phyloP scores from a whole-genome alignment of 2,888 invertebrate genomes.

The Pyrrhosoma nymphula region DNA sequence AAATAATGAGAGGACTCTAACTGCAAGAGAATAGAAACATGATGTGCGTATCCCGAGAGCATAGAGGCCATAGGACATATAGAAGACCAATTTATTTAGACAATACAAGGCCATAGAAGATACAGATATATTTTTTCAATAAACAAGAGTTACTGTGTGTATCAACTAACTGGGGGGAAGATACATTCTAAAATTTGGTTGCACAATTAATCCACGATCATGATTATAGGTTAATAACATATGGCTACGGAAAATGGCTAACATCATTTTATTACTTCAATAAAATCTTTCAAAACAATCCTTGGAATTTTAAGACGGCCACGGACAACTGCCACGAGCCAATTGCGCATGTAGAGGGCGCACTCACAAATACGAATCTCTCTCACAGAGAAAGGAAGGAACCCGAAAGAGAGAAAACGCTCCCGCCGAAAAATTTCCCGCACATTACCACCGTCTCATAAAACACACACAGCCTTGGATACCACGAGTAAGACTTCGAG shows the following conservation, averaged over 20 bases:
- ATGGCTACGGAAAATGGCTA: background rate
- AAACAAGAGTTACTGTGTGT: too few relatives aligned
- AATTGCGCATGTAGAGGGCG: background rate
- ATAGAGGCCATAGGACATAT: too few relatives aligned
- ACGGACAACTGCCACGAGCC: background rate
- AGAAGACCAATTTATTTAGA: too few relatives aligned
- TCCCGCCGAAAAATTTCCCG: background rate
- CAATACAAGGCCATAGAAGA: too few relatives aligned
- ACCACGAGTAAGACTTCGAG: conserved; percentile 36
- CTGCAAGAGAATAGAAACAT: too few relatives aligned
- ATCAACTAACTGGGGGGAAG: too few relatives aligned
- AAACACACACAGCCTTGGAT: conserved; percentile 30
- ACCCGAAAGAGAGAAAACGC: background rate
- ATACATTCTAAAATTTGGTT: too few relatives aligned
- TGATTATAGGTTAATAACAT: too few relatives aligned
- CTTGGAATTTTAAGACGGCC: background rate
- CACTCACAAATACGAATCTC: background rate
- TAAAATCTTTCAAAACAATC: background rate
- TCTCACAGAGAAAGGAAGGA: background rate
- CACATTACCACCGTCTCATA: conserved; percentile 28
- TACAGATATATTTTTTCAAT: too few relatives aligned
- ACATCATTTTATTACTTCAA: background rate
- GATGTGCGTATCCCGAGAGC: too few relatives aligned
- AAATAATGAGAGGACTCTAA: too few relatives aligned
- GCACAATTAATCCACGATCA: too few relatives aligned